Evolutionary conservation across 2,113 vertebrate genomes (phyloP).

Genomic region (Candoia aspera): DNA sequence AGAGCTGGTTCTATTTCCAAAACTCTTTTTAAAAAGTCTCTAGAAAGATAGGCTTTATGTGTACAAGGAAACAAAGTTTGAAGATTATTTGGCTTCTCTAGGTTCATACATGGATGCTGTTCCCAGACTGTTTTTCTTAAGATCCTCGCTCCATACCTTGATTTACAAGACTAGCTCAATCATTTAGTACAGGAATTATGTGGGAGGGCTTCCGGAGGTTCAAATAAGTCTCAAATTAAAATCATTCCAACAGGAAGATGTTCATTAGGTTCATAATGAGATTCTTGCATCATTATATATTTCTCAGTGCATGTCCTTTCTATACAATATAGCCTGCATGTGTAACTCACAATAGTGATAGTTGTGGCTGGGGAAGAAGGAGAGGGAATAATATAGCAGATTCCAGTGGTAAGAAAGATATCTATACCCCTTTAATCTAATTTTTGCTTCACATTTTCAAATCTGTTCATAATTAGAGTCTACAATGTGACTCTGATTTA

Average conservation of each 20-base stretch:
- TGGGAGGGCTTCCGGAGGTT: conserved; percentile 32
- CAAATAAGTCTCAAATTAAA: conserved; percentile 30
- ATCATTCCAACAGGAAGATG: conserved; percentile 46
- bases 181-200: conserved; percentile 17
- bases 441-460: conserved; percentile 62
- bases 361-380: conserved; percentile 49
- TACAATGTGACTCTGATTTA: conserved; percentile 68
- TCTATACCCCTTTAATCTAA: conserved; percentile 68
- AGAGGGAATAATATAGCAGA: conserved; percentile 42
- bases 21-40: not conserved
- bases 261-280: conserved; percentile 11
- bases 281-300: conserved; percentile 26
- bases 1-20: not conserved
- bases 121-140: not conserved
- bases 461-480: conserved; percentile 58
- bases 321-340: conserved; percentile 31
- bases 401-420: conserved; percentile 65
- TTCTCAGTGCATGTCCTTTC: conserved; percentile 17
- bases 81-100: not conserved
- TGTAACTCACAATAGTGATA: conserved; percentile 53
- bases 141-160: not conserved
- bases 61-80: not conserved
- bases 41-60: conserved; percentile 1
- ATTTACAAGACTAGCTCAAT: conserved; percentile 21
- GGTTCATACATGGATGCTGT: not conserved